Conservation (phyloP, 2,113 vertebrate species). For the Sebastes schlegelii region DNA sequence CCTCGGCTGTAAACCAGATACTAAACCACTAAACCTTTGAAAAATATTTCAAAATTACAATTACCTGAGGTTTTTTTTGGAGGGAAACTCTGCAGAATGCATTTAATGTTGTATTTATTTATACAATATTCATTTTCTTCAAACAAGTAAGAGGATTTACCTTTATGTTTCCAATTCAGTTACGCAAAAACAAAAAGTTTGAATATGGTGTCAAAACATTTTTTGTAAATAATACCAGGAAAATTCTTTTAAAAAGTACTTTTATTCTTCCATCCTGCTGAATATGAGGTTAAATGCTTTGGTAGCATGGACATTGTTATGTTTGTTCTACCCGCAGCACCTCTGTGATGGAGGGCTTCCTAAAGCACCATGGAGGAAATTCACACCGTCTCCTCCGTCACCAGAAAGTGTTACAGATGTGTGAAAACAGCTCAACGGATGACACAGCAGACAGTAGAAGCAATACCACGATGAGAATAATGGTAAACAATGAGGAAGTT, state of each 20-base stretch:
- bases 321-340: background rate
- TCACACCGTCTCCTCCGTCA: constrained; percentile 13
- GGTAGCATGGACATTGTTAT: background rate
- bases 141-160: background rate
- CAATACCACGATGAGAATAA: constrained; percentile 24
- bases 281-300: background rate
- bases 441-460: constrained; percentile 22
- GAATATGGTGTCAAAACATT: background rate
- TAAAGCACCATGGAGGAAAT: constrained; percentile 1
- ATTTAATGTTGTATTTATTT: constrained; percentile 1
- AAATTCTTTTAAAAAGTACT: background rate
- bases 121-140: background rate
- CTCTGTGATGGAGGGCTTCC: constrained; percentile 52
- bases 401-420: constrained; percentile 31
- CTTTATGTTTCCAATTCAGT: background rate
- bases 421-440: constrained; percentile 16
- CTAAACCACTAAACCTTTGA: constrained; percentile 16
- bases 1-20: constrained; percentile 35
- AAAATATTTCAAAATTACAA: constrained; percentile 2
- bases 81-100: background rate
- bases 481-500: constrained; percentile 52
- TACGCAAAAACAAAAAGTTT: background rate
- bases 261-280: background rate
- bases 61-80: background rate
- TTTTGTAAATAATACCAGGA: background rate